These are phyloP conservation scores for Scaptomyza tumidula DNA, from an alignment of 2,888 invertebrate genomes.

Conservation along the genomic window DNA sequence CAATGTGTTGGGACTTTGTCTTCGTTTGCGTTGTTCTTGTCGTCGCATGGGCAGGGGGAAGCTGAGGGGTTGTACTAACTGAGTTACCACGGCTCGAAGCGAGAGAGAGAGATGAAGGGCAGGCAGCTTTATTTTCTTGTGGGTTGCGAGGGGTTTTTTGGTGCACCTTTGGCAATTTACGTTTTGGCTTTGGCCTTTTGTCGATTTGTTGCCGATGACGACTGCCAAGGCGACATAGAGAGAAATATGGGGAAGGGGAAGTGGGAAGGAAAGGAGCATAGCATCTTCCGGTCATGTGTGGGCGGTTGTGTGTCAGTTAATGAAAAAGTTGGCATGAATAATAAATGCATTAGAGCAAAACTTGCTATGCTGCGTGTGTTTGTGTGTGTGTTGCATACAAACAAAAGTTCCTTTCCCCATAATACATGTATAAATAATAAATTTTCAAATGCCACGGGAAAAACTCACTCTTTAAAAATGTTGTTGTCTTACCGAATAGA, in stretches of 20 bases:
- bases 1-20: slow-evolving; percentile 55
- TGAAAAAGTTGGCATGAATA: slow-evolving; percentile 80
- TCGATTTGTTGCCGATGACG: slow-evolving; percentile 61
- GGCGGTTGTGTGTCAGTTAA: slow-evolving; percentile 51
- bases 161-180: slow-evolving; percentile 48
- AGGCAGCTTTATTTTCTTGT: background rate
- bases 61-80: slow-evolving; percentile 46
- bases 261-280: slow-evolving; percentile 37
- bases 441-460: slow-evolving; percentile 25
- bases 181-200: slow-evolving; percentile 42
- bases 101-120: slow-evolving; percentile 1
- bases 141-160: background rate
- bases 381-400: slow-evolving; percentile 17
- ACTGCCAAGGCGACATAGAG: slow-evolving; percentile 36
- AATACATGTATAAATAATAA: slow-evolving; percentile 50
- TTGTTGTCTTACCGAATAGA: background rate
- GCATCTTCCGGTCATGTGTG: slow-evolving; percentile 60
- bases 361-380: slow-evolving; percentile 23
- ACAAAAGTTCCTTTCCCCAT: slow-evolving; percentile 42
- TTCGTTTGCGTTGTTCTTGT: too few relatives aligned
- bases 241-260: too few relatives aligned
- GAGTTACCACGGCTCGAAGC: slow-evolving; percentile 50
- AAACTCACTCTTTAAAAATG: too few relatives aligned
- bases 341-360: slow-evolving; percentile 76
- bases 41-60: too few relatives aligned